phyloP scores from a whole-genome alignment of 2,888 invertebrate species.

The Lochmaea crataegi region DNA sequence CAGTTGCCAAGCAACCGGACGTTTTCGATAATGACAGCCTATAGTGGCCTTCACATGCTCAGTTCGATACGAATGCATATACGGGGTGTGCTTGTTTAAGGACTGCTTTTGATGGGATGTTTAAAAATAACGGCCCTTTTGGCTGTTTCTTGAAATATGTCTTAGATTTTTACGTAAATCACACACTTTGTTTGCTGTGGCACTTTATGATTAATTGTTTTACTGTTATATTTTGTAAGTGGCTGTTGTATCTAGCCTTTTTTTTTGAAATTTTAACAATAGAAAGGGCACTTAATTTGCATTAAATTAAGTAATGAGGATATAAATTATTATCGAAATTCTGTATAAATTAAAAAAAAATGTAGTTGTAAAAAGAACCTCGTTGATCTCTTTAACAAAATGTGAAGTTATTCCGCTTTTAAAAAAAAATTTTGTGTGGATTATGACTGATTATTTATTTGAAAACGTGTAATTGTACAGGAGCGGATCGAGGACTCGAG shows the following conservation, averaged over 20 bases:
- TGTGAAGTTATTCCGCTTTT: conserved; percentile 14
- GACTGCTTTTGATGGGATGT: background rate
- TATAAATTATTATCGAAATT: too few species aligned
- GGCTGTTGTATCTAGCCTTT: conserved; percentile 29
- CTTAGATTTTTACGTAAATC: conserved; percentile 5
- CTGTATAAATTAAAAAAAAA: conserved; percentile 15
- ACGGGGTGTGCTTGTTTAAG: too few species aligned
- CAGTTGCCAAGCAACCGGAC: too few species aligned
- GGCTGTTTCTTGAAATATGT: background rate
- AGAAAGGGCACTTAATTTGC: conserved; percentile 22
- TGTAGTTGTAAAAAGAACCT: conserved; percentile 18
- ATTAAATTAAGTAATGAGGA: too few species aligned
- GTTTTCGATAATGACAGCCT: too few species aligned
- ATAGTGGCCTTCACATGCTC: too few species aligned
- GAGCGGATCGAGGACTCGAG: background rate
- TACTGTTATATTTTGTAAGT: conserved; percentile 40
- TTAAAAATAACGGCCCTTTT: background rate
- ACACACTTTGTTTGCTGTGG: conserved; percentile 16
- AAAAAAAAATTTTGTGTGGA: background rate
- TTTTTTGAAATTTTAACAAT: conserved; percentile 22
- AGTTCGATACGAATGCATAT: too few species aligned
- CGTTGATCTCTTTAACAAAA: conserved; percentile 30
- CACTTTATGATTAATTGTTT: conserved; percentile 26
- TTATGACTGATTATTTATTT: conserved; percentile 11
- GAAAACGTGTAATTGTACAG: background rate